phyloP scores from a whole-genome alignment of 2,113 vertebrate genomes.

The Haemorhous mexicanus region DNA sequence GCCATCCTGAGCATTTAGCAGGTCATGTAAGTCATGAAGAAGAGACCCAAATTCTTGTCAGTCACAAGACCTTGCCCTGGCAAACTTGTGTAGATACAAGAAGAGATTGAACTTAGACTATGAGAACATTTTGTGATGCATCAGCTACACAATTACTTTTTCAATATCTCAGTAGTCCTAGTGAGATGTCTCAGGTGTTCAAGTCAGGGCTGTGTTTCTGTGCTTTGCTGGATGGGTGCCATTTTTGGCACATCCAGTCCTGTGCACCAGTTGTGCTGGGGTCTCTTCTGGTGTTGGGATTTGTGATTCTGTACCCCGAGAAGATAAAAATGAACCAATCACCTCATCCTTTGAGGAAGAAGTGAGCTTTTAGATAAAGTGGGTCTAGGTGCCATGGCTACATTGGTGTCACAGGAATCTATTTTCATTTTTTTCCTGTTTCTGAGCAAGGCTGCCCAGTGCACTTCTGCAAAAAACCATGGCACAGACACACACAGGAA shows the following conservation, averaged over 20 bases:
- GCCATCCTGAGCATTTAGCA: neutral
- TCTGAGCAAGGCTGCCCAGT: neutral
- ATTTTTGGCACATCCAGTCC: neutral
- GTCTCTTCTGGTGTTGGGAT: neutral
- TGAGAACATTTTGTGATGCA: neutral
- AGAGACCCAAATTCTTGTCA: neutral
- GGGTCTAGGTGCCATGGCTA: neutral
- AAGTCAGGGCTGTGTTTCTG: neutral
- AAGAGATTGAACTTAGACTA: neutral
- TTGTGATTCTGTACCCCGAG: neutral
- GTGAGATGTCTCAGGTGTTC: neutral
- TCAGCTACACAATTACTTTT: neutral
- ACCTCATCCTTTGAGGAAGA: neutral
- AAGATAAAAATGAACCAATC: neutral
- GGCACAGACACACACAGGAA: neutral
- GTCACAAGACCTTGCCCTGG: neutral
- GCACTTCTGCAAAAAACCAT: neutral
- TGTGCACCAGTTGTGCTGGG: neutral
- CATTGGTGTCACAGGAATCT: neutral
- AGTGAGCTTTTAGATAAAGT: neutral
- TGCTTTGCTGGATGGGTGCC: neutral
- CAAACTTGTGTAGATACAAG: neutral
- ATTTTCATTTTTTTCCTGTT: neutral
- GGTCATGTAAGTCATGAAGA: neutral
- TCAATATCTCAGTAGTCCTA: neutral